Conservation (phyloP, 2,888 invertebrate species). For the Tromatobia lineatoria region DNA sequence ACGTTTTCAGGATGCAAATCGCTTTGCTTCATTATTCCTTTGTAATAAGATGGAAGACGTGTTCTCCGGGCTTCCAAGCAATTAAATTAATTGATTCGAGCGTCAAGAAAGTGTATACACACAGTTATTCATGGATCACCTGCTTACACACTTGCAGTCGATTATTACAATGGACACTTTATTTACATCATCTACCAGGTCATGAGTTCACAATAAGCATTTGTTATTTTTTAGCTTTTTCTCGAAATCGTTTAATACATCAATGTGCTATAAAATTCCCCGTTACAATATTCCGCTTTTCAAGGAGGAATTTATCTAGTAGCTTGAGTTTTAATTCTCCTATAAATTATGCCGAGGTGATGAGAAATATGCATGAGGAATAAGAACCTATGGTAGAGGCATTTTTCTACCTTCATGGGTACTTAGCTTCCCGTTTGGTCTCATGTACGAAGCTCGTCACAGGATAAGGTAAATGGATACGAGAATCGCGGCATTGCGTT, state of each 20-base stretch:
- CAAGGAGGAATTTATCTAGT: constrained; percentile 6
- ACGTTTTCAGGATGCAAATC: constrained; percentile 14
- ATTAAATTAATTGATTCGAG: constrained; percentile 47
- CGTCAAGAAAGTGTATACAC: neutral
- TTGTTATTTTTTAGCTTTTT: neutral
- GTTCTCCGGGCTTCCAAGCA: neutral
- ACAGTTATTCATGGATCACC: neutral
- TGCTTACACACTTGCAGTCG: neutral
- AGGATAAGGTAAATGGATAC: constrained; percentile 5
- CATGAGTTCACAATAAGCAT: neutral
- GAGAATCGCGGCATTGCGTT: constrained; percentile 4
- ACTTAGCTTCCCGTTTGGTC: neutral
- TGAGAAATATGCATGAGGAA: constrained; percentile 9
- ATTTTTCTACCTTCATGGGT: constrained; percentile 14
- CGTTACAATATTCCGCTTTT: constrained; percentile 15
- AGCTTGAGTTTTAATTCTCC: constrained; percentile 29
- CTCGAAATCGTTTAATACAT: neutral
- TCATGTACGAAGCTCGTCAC: neutral
- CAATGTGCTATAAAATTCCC: constrained; percentile 37
- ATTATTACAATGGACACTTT: neutral
- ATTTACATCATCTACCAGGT: constrained; percentile 29
- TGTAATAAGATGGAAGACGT: neutral
- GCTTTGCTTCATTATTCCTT: neutral
- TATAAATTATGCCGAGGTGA: constrained; percentile 25
- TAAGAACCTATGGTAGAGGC: neutral